Conservation (phyloP, 2,113 vertebrate species). For the Chionis minor region DNA sequence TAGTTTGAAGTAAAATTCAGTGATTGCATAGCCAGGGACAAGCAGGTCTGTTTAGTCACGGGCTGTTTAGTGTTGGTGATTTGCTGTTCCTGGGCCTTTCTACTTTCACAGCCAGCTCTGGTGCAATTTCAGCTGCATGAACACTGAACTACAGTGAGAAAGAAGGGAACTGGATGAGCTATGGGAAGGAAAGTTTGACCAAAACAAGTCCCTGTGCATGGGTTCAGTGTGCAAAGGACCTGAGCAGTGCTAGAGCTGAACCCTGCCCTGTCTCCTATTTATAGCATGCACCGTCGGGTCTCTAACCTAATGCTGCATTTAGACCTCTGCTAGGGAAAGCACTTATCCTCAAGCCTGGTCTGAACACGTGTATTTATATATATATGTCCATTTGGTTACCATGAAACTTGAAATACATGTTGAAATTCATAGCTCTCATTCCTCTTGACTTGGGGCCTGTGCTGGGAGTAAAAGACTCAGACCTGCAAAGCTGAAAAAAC, state of each 20-base stretch:
- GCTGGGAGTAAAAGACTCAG: neutral
- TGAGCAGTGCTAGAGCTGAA: neutral
- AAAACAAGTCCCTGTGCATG: neutral
- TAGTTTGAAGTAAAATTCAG: neutral
- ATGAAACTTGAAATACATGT: neutral
- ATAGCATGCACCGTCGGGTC: neutral
- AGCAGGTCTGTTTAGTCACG: neutral
- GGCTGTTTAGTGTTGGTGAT: neutral
- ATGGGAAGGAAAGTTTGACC: neutral
- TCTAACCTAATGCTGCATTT: neutral
- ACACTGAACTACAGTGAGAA: neutral
- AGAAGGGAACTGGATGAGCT: neutral
- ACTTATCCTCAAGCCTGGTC: neutral
- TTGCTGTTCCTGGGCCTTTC: neutral
- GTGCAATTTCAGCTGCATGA: neutral
- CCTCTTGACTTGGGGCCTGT: neutral
- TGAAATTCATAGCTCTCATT: neutral
- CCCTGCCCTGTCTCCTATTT: neutral
- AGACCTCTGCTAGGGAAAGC: neutral
- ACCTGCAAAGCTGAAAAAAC: neutral
- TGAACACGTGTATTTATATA: neutral
- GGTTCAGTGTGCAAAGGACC: neutral
- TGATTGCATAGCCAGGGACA: neutral
- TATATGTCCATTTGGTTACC: neutral
- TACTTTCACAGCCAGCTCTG: neutral